Conservation (phyloP, 64 coral and sea anemone genomes). For the Dendronephthya gigantea region DNA sequence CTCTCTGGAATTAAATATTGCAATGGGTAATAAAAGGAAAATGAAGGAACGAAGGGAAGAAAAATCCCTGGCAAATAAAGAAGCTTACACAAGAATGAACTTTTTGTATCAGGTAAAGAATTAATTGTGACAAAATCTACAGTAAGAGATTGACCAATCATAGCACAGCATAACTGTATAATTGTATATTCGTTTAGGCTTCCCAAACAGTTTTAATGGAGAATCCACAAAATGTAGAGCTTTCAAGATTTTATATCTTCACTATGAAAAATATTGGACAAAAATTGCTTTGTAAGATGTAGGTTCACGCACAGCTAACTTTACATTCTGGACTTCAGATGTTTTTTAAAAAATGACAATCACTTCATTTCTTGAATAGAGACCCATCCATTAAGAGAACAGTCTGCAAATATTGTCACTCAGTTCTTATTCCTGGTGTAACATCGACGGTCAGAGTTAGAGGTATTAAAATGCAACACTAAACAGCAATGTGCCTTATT, state of each 20-base stretch:
- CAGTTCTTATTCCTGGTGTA: constrained; percentile 70
- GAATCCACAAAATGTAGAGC: constrained; percentile 64
- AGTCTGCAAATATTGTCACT: constrained; percentile 71
- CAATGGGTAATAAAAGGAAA: not conserved
- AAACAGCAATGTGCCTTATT: not conserved
- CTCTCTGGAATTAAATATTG: too few species aligned
- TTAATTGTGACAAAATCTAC: too few species aligned
- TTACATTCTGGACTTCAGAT: not conserved
- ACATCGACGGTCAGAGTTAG: constrained; percentile 75
- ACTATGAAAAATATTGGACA: constrained; percentile 58
- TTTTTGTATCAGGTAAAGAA: constrained; percentile 88
- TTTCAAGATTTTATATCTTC: constrained; percentile 68
- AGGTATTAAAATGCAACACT: constrained; percentile 41
- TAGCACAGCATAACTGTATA: not conserved
- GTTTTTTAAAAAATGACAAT: not conserved
- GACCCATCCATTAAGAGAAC: constrained; percentile 88
- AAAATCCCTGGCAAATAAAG: constrained; percentile 15
- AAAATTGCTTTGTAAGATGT: constrained; percentile 79
- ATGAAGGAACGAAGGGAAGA: constrained; percentile 1
- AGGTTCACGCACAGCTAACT: not conserved
- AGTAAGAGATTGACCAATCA: not conserved
- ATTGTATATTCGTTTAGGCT: constrained; percentile 50
- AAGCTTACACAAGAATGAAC: constrained; percentile 56
- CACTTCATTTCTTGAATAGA: constrained; percentile 23
- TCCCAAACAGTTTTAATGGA: constrained; percentile 43